Base-by-base conservation (phyloP, 2,888 invertebrate genomes). In the Emmelina monodactyla region DNA sequence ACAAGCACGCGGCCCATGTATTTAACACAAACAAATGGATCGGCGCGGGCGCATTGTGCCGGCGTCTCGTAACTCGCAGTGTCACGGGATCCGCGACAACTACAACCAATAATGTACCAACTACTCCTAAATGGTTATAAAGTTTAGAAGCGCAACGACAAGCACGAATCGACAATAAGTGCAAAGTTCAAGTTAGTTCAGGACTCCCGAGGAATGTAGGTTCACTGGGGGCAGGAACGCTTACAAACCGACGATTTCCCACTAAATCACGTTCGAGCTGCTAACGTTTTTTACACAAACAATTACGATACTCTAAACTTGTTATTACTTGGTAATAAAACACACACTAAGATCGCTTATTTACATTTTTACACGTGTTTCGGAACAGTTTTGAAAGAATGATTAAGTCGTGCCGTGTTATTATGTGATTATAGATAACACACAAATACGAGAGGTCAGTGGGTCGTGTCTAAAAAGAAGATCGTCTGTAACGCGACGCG, bases 131-230 rank as follows among this genome's bases (percentile, higher is more conserved):
- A 25, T 25, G 55, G 56, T 54, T 57, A 62, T 61, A 62, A 59
- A 54, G 58, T 59, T 60, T 62, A 58, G 51, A 53, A 62, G 56
- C 55, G 67, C 69, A 72, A 62, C 56, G 58, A 52, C 60, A 61
- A 69, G 70, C 72, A 76, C 75, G 73, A 75, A 68, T 71, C 71
- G 73, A 73, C 76, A 78, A 75, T 76, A 73, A 78, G 78, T 75
- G 69, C 75, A 79, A 76, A 78, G 78, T 75, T 76, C 76, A 78
- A 62, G 65, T 53, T 58, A 62, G 76, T 70, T 73, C 71, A 72
- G 76, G 73, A 73, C 72, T 68, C 59, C 50, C 58, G 59, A 69
- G 72, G 73, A 76, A 78, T 78, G 75, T 62, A 52, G 57, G 66
- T 67, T 62, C 58, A 64, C 60, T 62, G 53, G 60, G 56, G 53